Evolutionary conservation across 1,140 invertebrate species (phyloP).

Genomic region (Drosophila pandora): DNA sequence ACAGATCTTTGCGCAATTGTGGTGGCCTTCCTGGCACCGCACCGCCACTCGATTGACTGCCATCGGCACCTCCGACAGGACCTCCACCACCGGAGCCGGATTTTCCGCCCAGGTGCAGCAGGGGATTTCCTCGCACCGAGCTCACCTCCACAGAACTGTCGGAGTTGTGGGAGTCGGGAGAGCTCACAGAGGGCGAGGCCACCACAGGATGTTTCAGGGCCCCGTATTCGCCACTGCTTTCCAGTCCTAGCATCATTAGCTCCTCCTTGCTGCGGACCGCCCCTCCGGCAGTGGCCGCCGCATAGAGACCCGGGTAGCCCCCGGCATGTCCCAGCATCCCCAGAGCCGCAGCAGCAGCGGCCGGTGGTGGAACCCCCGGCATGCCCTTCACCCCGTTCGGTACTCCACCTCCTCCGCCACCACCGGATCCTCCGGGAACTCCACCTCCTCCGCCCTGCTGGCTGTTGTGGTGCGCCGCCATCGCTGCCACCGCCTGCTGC

Average conservation of each 20-base stretch:
- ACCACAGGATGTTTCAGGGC: conserved; percentile 80
- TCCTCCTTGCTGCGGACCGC: conserved; percentile 86
- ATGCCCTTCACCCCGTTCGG: conserved; percentile 61
- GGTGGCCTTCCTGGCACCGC: conserved; percentile 83
- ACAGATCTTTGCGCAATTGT: conserved; percentile 85
- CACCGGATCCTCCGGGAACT: conserved; percentile 45
- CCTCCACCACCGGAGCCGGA: conserved; percentile 12
- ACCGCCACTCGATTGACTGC: conserved; percentile 61
- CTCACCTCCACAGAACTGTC: conserved; percentile 88
- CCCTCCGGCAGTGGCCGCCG: conserved; percentile 54
- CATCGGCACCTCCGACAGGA: conserved; percentile 69
- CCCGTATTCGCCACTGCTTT: conserved; percentile 85
- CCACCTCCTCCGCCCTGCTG: conserved; percentile 51
- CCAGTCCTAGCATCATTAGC: conserved; percentile 87
- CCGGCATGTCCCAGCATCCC: conserved; percentile 84
- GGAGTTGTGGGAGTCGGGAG: conserved; percentile 90
- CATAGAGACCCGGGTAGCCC: conserved; percentile 83
- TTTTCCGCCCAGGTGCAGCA: conserved; percentile 59
- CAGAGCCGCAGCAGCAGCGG: conserved; percentile 82
- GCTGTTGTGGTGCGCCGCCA: conserved; percentile 79
- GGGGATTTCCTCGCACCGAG: conserved; percentile 84
- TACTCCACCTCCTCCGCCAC: conserved; percentile 15
- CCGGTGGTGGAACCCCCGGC: conserved; percentile 55
- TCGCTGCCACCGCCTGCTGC: conserved; percentile 86
- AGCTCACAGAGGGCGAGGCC: conserved; percentile 88